Conservation (phyloP, 1,140 invertebrate species). For the Cataglyphis hispanica region DNA sequence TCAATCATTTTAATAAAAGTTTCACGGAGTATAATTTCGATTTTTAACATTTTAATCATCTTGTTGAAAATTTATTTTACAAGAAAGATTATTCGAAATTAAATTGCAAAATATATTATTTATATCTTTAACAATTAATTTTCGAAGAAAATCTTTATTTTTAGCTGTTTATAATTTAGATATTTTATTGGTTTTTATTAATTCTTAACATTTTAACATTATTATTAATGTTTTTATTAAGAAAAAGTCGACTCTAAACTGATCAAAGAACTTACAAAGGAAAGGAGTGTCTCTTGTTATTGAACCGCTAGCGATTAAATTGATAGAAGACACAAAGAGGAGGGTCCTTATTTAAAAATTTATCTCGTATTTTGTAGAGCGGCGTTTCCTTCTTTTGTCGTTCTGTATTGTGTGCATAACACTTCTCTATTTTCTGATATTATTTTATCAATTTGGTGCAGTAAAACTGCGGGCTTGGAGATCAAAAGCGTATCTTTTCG, state of each 20-base stretch:
- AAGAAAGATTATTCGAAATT: background rate
- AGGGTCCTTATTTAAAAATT: constrained; percentile 14
- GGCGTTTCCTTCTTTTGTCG: background rate
- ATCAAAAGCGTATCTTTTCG: constrained; percentile 45
- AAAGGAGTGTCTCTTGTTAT: constrained; percentile 41
- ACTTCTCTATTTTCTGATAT: constrained; percentile 16
- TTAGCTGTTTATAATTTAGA: background rate
- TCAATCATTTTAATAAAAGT: background rate
- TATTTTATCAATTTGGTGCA: constrained; percentile 42
- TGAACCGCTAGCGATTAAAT: constrained; percentile 17
- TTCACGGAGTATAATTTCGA: background rate
- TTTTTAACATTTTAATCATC: background rate
- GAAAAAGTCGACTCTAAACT: constrained; percentile 25
- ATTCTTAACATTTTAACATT: too few relatives aligned
- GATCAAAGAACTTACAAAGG: constrained; percentile 16
- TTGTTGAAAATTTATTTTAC: background rate
- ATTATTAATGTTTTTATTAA: background rate
- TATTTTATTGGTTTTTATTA: background rate
- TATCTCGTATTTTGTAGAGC: background rate
- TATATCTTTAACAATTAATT: background rate
- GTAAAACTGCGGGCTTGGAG: background rate
- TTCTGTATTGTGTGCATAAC: background rate
- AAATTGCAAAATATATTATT: background rate
- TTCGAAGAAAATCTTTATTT: background rate
- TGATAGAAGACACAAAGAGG: background rate